A percentile compares a stretch with the other conserved stretches of the same genome.
phyloP scores from a whole-genome alignment of 2,888 invertebrate species.

The Muscina levida region DNA sequence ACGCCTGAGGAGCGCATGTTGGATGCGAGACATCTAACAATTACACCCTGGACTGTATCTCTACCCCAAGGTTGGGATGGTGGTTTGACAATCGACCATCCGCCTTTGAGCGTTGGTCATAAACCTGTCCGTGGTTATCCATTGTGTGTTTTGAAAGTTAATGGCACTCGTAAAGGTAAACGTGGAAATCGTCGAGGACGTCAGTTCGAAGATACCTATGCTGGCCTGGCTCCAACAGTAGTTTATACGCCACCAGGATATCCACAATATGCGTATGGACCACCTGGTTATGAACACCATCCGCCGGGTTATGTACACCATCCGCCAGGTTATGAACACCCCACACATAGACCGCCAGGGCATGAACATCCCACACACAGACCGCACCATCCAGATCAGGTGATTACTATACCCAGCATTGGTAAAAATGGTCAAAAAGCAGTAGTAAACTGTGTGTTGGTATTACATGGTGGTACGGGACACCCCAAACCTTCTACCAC shows the following conservation, averaged over 20 bases:
- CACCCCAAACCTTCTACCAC: neutral
- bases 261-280: neutral
- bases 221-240: conserved; percentile 29
- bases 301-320: neutral
- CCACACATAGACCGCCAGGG: neutral
- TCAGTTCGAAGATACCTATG: conserved; percentile 20
- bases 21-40: conserved; percentile 25
- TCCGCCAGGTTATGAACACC: neutral
- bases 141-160: conserved; percentile 33
- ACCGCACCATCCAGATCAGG: neutral
- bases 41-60: conserved; percentile 29
- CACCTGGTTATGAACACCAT: neutral
- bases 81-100: neutral
- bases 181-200: neutral
- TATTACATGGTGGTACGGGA: neutral
- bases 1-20: conserved; percentile 7
- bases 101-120: too few species aligned
- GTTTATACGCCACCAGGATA: neutral
- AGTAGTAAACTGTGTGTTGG: conserved; percentile 39
- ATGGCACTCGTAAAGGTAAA: neutral
- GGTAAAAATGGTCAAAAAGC: neutral
- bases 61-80: conserved; percentile 20
- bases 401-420: too few species aligned
- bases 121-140: neutral
- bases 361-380: neutral